Evolutionary conservation across 2,113 vertebrate species (phyloP).

Genomic region (Crotalus viridis): DNA sequence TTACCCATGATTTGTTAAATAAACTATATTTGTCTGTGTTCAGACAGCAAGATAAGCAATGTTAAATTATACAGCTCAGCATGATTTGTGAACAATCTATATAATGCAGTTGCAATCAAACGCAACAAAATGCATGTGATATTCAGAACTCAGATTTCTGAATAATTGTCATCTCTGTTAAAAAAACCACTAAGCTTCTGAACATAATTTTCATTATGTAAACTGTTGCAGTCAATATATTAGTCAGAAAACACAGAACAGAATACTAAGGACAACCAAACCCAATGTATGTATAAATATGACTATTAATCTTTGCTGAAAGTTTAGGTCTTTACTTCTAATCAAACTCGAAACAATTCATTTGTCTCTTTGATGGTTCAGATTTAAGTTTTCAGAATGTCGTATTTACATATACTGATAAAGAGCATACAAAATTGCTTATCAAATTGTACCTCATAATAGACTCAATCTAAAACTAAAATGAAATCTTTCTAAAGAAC

Average conservation of each 20-base stretch:
- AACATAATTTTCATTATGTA: neutral
- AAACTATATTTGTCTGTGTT: neutral
- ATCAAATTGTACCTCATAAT: slow-evolving; percentile 57
- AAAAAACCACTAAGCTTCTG: neutral
- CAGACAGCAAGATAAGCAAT: neutral
- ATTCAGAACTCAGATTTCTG: neutral
- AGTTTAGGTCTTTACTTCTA: slow-evolving; percentile 49
- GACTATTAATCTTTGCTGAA: slow-evolving; percentile 61
- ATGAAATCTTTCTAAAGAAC: slow-evolving; percentile 62
- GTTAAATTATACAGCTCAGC: neutral
- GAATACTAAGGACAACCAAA: slow-evolving; percentile 60
- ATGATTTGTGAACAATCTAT: neutral
- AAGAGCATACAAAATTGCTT: slow-evolving; percentile 53
- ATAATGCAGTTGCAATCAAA: neutral
- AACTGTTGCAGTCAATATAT: neutral
- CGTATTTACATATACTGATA: slow-evolving; percentile 54
- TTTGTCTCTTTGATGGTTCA: slow-evolving; percentile 37
- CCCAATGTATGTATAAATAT: slow-evolving; percentile 57
- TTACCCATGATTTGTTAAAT: neutral
- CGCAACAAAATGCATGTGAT: neutral
- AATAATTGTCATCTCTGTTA: neutral
- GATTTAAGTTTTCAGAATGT: slow-evolving; percentile 53
- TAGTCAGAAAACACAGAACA: slow-evolving; percentile 17
- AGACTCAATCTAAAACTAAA: slow-evolving; percentile 59
- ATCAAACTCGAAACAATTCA: slow-evolving; percentile 52